phyloP scores from a whole-genome alignment of 2,888 invertebrate species.

The Pandemis corylana region DNA sequence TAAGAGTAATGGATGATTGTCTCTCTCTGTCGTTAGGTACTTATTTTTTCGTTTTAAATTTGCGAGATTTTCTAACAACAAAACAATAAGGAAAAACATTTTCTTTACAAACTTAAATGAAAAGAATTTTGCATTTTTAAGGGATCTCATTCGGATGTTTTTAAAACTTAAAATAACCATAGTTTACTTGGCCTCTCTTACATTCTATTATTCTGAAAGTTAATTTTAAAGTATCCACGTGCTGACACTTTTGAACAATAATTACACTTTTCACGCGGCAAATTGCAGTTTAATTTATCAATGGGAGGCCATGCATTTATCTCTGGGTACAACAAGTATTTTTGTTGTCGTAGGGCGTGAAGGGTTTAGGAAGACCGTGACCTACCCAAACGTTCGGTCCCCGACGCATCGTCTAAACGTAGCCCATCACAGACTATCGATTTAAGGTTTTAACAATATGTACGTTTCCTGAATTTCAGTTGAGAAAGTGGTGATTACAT shows the following conservation, averaged over 20 bases:
- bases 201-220: background rate
- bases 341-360: slow-evolving; percentile 41
- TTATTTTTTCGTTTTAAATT: background rate
- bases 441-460: slow-evolving; percentile 22
- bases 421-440: slow-evolving; percentile 49
- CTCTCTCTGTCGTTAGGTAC: background rate
- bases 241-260: slow-evolving; percentile 10
- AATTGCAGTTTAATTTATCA: slow-evolving; percentile 35
- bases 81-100: too few relatives aligned
- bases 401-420: slow-evolving; percentile 47
- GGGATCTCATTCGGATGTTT: background rate
- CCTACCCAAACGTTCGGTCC: slow-evolving; percentile 71
- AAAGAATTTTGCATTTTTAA: background rate
- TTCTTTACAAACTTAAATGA: background rate
- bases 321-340: slow-evolving; percentile 19
- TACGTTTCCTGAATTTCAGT: background rate
- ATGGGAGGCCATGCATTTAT: slow-evolving; percentile 14
- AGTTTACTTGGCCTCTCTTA: background rate
- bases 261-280: background rate
- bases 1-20: background rate
- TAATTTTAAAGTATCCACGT: background rate
- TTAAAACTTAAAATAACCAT: background rate
- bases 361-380: slow-evolving; percentile 50
- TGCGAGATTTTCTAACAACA: background rate
- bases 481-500: background rate